Conservation (phyloP, 2,113 vertebrate genomes). For the Alectura lathami region DNA sequence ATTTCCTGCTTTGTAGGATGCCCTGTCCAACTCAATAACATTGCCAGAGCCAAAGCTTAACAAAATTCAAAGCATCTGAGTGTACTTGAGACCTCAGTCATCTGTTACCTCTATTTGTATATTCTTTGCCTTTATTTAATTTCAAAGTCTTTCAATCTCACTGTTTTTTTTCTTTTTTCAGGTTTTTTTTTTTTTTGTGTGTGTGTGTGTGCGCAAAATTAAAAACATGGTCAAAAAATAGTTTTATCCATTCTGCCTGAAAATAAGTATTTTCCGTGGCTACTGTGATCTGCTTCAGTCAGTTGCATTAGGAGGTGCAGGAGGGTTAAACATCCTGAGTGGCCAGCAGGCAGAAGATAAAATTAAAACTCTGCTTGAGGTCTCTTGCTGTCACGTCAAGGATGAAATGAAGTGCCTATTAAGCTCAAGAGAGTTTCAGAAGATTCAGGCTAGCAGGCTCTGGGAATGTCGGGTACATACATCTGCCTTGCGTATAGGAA, state of each 20-base stretch:
- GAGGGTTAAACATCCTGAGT: accelerated
- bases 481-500: accelerated
- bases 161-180: no score
- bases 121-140: slow-evolving; percentile 6
- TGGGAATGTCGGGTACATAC: accelerated
- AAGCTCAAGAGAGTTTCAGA: neutral
- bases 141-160: neutral
- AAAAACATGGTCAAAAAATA: neutral
- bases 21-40: neutral
- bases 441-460: neutral
- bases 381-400: neutral
- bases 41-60: slow-evolving; percentile 10
- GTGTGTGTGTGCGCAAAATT: neutral
- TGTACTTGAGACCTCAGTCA: neutral
- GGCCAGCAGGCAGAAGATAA: neutral
- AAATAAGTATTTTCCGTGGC: neutral
- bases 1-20: neutral
- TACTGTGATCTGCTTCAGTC: neutral
- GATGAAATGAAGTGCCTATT: neutral
- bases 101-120: neutral
- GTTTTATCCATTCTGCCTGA: neutral
- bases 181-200: neutral
- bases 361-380: slow-evolving; percentile 29
- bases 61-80: slow-evolving; percentile 24
- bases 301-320: neutral